phyloP scores from a whole-genome alignment of 2,797 vertebrate genomes.

The Enteromius treurensis region DNA sequence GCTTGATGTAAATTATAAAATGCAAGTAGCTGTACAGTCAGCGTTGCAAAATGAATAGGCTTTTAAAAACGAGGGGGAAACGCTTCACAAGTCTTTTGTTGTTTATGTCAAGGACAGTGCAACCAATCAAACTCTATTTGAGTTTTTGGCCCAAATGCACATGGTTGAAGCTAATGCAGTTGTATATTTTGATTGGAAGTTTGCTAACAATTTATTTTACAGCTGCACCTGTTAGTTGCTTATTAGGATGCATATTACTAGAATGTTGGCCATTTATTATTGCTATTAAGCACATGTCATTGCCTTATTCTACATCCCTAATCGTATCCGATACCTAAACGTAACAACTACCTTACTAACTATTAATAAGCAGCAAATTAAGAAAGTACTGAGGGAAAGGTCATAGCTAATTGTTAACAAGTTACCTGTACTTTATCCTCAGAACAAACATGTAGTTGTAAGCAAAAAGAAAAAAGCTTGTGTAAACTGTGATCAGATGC shows the following conservation, averaged over 20 bases:
- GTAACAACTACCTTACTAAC: no score
- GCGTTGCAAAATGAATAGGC: not conserved
- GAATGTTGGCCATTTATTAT: no score
- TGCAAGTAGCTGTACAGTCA: not conserved
- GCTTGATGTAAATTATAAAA: not conserved
- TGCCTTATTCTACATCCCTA: no score
- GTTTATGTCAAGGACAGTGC: not conserved
- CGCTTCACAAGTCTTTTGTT: not conserved
- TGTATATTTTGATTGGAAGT: not conserved
- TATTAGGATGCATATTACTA: no score
- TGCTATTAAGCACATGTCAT: no score
- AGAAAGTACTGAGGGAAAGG: no score
- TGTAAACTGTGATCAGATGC: not conserved
- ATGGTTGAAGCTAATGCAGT: not conserved
- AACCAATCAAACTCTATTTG: not conserved
- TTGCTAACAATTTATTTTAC: no score
- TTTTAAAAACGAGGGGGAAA: conserved; percentile 5
- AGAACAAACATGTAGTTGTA: not conserved
- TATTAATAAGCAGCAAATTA: no score
- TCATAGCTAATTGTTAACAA: no score
- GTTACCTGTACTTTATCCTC: no score
- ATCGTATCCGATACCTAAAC: no score
- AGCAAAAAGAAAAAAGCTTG: not conserved
- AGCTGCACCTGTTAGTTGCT: no score
- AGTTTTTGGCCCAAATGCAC: not conserved